A percentile compares a stretch with the other conserved stretches of the same genome.
Evolutionary conservation across 1,140 invertebrate species (phyloP).

Genomic region (Aricia agestis): DNA sequence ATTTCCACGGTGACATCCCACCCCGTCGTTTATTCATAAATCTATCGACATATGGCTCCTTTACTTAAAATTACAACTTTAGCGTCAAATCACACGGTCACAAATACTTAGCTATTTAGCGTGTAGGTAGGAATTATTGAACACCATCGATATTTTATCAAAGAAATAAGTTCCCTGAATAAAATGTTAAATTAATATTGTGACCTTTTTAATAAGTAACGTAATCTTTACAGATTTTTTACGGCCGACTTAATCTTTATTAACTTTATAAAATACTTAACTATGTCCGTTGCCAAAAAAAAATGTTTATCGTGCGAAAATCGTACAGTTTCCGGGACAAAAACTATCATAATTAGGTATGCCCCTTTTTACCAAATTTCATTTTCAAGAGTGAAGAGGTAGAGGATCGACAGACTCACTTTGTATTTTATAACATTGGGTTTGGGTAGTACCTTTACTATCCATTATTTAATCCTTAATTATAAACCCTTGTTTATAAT

Average conservation of each 20-base stretch:
- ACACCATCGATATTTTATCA: neutral
- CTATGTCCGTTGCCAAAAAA: too few species aligned
- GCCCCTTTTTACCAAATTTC: too few species aligned
- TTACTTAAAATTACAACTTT: slow-evolving; percentile 23
- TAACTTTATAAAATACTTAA: too few species aligned
- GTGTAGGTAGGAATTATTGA: neutral
- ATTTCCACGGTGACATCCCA: neutral
- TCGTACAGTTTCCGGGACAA: too few species aligned
- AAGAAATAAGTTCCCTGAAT: neutral
- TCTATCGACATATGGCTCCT: slow-evolving; percentile 14
- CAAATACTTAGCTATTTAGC: slow-evolving; percentile 27
- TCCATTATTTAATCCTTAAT: too few species aligned
- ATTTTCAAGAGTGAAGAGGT: too few species aligned
- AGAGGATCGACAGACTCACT: too few species aligned
- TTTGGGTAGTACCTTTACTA: too few species aligned
- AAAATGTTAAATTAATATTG: neutral
- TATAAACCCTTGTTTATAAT: too few species aligned
- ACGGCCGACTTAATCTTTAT: neutral
- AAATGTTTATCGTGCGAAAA: too few species aligned
- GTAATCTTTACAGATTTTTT: neutral
- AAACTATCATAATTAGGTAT: too few species aligned
- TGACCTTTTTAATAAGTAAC: neutral
- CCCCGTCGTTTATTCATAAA: slow-evolving; percentile 17
- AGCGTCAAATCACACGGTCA: slow-evolving; percentile 21
- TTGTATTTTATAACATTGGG: too few species aligned